phyloP scores from a whole-genome alignment of 2,888 invertebrate species.

The Steromphala cineraria region DNA sequence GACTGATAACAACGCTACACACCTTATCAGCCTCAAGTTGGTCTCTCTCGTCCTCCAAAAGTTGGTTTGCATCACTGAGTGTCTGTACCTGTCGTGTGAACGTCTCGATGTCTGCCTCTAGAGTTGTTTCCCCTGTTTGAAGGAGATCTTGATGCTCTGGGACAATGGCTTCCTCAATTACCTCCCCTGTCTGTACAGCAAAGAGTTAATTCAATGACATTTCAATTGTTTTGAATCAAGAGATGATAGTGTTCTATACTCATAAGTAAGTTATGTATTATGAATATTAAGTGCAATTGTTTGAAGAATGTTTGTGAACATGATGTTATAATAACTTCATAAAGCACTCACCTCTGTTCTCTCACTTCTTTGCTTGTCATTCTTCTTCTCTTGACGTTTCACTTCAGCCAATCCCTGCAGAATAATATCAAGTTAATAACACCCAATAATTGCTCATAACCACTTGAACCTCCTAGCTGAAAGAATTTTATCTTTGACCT shows the following conservation, averaged over 20 bases:
- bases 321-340: too few relatives aligned
- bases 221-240: neutral
- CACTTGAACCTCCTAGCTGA: too few relatives aligned
- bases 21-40: slow-evolving; percentile 55
- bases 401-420: slow-evolving; percentile 34
- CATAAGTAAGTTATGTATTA: too few relatives aligned
- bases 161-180: neutral
- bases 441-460: too few relatives aligned
- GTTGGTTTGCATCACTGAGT: slow-evolving; percentile 56
- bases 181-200: neutral
- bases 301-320: too few relatives aligned
- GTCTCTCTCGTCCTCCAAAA: slow-evolving; percentile 57
- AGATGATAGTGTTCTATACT: too few relatives aligned
- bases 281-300: too few relatives aligned
- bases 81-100: slow-evolving; percentile 54
- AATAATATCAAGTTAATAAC: neutral
- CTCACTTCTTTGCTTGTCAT: neutral
- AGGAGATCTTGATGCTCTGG: neutral
- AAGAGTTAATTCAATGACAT: neutral
- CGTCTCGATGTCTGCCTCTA: slow-evolving; percentile 34
- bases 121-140: slow-evolving; percentile 6
- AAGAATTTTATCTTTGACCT: too few relatives aligned
- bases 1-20: slow-evolving; percentile 16
- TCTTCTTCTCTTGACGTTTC: slow-evolving; percentile 13
- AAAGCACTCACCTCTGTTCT: neutral